Base-by-base conservation (phyloP, 2,113 vertebrate species). In the Chloropsis hardwickii region DNA sequence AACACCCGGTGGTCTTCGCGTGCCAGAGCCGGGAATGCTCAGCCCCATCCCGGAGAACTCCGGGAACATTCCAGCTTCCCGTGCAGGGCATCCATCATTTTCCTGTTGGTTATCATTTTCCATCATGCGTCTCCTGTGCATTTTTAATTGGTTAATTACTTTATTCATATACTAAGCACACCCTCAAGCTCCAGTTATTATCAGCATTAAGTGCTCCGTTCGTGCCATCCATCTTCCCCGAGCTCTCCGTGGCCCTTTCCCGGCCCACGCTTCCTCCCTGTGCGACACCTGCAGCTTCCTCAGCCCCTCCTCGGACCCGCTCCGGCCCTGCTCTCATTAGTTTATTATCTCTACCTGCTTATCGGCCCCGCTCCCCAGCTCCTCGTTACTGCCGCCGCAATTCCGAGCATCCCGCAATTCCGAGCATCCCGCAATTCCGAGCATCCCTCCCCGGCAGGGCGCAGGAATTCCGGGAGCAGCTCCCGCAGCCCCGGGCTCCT, bases 61-160 rank as follows among this genome's bases (percentile, higher is more conserved):
- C 2, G 31, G 0, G 67, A 1, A 2, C 2, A 5, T 6, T 87
- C 73, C 81, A 51, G 82, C 88, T 95, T 90, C 92, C 76, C 18
- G 81, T 29, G 45, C 95, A 11, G 67, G 58, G 80, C 94, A 96
- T 96, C 96, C 92, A 83, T 97, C 95, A 96, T 91, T 92, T 94
- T 95, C 82, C 96, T 91, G 91, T 92, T 95, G 95, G 71, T 96
- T 96, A 94, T 94, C 92, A 71, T 71, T 96, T 86, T 56, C 92
- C 74, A 96, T 94, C 92, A 83, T 81, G 95, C 11, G 60, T 92
- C 96, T 96, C 96, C 25, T 47, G 96, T 93, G 96, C 94, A 86
- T 94, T 94, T 97, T 96, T 97, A 97, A 94, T 97, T 95, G 95
- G 91, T 93, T 96, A 97, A 97, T 97, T 95, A 97, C 96, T 97